phyloP scores from a whole-genome alignment of 1,140 invertebrate genomes.

The Lordiphosa collinella region DNA sequence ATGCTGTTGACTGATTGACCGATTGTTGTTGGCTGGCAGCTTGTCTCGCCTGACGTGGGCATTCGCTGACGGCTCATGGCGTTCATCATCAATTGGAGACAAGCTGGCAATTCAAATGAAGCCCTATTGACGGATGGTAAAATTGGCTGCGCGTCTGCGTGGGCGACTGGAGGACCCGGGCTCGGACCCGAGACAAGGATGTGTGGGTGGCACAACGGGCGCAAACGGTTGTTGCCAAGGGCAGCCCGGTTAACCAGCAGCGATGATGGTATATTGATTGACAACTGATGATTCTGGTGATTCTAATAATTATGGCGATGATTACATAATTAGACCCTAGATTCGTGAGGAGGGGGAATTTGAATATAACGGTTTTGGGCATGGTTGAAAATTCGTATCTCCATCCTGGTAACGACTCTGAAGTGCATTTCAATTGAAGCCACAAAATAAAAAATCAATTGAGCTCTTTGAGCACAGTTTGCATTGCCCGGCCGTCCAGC shows the following conservation, averaged over 20 bases:
- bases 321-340: neutral
- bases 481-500: slow-evolving; percentile 3
- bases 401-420: slow-evolving; percentile 25
- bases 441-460: slow-evolving; percentile 61
- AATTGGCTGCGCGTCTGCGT: slow-evolving; percentile 57
- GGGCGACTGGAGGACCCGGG: slow-evolving; percentile 34
- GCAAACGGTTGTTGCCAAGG: slow-evolving; percentile 18
- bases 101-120: slow-evolving; percentile 75
- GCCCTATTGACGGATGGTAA: slow-evolving; percentile 68
- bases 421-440: slow-evolving; percentile 68
- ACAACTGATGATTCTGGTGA: neutral
- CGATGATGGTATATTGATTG: slow-evolving; percentile 10
- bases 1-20: slow-evolving; percentile 66
- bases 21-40: slow-evolving; percentile 12
- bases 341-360: slow-evolving; percentile 1
- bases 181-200: slow-evolving; percentile 7
- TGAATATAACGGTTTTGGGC: slow-evolving; percentile 32
- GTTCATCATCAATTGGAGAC: slow-evolving; percentile 63
- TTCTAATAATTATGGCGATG: neutral
- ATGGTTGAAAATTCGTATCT: slow-evolving; percentile 1
- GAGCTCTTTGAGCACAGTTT: slow-evolving; percentile 15
- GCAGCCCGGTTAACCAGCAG: slow-evolving; percentile 13
- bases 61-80: no score
- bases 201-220: neutral
- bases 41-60: slow-evolving; percentile 18